Percentiles rank a stretch among this genome's conserved stretches.
Conservation (phyloP, 2,888 invertebrate species). For the Hoplodrina blanda region DNA sequence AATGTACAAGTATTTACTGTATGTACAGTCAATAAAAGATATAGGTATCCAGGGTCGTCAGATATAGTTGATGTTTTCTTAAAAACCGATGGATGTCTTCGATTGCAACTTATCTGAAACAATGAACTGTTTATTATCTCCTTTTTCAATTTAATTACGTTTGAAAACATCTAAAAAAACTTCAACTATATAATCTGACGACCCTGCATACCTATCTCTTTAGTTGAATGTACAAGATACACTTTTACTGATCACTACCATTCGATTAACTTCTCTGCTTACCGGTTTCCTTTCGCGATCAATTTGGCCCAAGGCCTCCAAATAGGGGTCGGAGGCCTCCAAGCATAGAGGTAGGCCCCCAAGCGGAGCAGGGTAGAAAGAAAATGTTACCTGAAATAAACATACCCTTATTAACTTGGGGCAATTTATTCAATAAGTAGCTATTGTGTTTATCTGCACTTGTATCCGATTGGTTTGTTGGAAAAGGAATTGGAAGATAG, state of each 20-base stretch:
- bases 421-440: conserved; percentile 52
- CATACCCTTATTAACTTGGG: conserved; percentile 52
- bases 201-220: too few species aligned
- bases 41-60: too few species aligned
- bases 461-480: conserved; percentile 21
- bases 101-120: too few species aligned
- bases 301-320: conserved; percentile 51
- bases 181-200: too few species aligned
- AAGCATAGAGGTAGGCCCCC: conserved; percentile 37
- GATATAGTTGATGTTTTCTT: too few species aligned
- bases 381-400: conserved; percentile 61
- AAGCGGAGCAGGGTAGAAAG: conserved; percentile 16
- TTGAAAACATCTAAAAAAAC: too few species aligned
- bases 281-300: conserved; percentile 48
- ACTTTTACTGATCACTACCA: conserved; percentile 39
- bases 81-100: too few species aligned
- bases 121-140: too few species aligned
- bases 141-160: too few species aligned
- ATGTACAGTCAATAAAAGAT: background rate
- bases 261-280: conserved; percentile 52
- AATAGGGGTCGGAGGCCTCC: conserved; percentile 30
- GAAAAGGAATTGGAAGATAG: conserved; percentile 22
- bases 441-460: conserved; percentile 50
- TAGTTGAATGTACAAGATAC: conserved; percentile 7
- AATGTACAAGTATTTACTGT: conserved; percentile 27